phyloP scores from a whole-genome alignment of 2,797 vertebrate species.

The Taeniopygia guttata region DNA sequence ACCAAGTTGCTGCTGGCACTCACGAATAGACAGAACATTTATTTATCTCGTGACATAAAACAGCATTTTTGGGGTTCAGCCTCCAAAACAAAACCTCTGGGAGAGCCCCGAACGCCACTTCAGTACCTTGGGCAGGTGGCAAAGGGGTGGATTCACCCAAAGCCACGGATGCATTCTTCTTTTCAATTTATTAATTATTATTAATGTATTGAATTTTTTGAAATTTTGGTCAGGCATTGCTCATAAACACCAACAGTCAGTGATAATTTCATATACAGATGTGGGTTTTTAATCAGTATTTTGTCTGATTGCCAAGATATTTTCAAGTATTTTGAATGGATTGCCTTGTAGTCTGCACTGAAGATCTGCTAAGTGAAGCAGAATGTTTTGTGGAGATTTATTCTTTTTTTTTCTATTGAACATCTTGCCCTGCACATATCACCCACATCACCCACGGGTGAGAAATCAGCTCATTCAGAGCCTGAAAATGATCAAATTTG shows the following conservation, averaged over 20 bases:
- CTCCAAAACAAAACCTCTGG: background rate
- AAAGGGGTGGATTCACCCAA: background rate
- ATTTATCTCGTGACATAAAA: constrained; percentile 44
- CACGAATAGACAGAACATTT: constrained; percentile 12
- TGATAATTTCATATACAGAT: background rate
- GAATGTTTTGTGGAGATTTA: background rate
- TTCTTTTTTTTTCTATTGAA: fast-evolving
- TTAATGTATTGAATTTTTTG: background rate
- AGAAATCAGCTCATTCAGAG: fast-evolving
- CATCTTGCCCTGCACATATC: background rate
- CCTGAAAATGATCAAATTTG: background rate
- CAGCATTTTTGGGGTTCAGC: background rate
- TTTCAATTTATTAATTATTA: background rate
- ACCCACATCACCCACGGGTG: background rate
- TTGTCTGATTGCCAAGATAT: background rate
- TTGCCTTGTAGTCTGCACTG: background rate
- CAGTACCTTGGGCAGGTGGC: background rate
- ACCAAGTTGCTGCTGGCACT: constrained; percentile 25
- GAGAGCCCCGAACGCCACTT: background rate
- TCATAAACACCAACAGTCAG: background rate
- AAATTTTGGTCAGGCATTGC: background rate
- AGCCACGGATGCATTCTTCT: fast-evolving
- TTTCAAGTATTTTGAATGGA: background rate
- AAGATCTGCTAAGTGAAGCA: background rate
- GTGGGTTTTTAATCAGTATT: background rate